Evolutionary conservation across 2,888 invertebrate species (phyloP).

Genomic region (Alviniconcha strummeri): DNA sequence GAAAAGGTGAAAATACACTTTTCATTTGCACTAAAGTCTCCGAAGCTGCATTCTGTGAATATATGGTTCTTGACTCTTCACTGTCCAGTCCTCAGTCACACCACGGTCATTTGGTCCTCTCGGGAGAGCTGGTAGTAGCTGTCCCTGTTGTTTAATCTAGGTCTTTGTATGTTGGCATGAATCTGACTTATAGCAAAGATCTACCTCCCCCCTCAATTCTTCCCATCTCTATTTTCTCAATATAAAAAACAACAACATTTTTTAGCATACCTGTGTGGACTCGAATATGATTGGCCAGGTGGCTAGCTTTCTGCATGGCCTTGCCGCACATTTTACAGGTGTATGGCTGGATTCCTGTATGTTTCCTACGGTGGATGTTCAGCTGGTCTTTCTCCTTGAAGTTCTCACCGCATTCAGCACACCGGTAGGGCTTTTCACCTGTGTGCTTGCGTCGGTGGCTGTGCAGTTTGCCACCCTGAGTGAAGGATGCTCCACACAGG

Average conservation of each 20-base stretch:
- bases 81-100: no score
- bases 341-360: slow-evolving; percentile 36
- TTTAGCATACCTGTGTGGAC: slow-evolving; percentile 20
- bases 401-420: slow-evolving; percentile 33
- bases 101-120: no score
- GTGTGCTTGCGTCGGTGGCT: slow-evolving; percentile 36
- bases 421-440: slow-evolving; percentile 37
- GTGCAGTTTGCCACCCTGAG: slow-evolving; percentile 19
- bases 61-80: no score
- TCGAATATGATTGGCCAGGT: slow-evolving; percentile 20
- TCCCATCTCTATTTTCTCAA: background rate
- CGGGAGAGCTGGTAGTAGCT: no score
- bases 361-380: slow-evolving; percentile 36
- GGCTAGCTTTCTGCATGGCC: slow-evolving; percentile 12
- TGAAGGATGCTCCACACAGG: slow-evolving; percentile 41
- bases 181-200: background rate
- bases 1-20: no score
- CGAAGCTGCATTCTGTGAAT: no score
- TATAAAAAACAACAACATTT: background rate
- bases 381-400: slow-evolving; percentile 34
- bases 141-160: no score
- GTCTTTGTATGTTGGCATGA: background rate
- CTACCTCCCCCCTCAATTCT: background rate
- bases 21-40: no score
- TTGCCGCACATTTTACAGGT: slow-evolving; percentile 37